Percentiles rank a stretch among this genome's conserved stretches.
phyloP scores from a whole-genome alignment of 1,140 invertebrate species.

The Neodiprion pinetum region DNA sequence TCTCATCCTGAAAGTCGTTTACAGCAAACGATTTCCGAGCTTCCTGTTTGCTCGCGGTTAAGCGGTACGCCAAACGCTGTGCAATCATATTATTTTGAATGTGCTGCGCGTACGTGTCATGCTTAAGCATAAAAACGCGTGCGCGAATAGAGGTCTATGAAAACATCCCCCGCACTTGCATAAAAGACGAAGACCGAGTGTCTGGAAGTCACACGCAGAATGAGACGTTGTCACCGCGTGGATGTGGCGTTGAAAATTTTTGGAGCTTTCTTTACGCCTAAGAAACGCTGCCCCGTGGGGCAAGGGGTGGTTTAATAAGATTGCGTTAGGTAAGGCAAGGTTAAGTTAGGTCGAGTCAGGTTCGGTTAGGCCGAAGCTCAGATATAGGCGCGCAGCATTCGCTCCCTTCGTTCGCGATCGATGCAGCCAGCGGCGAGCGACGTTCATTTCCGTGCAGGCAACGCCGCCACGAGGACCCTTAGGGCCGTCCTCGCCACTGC shows the following conservation, averaged over 20 bases:
- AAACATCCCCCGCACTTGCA: no score
- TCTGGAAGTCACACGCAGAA: background rate
- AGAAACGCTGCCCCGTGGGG: background rate
- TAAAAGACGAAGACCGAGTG: no score
- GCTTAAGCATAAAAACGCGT: no score
- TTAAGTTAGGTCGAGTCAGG: background rate
- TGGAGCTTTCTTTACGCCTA: background rate
- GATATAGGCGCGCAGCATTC: background rate
- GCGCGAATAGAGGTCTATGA: no score
- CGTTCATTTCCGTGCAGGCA: background rate
- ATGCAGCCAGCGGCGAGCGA: constrained; percentile 3
- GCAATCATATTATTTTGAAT: no score
- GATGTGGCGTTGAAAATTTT: background rate
- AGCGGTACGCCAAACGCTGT: background rate
- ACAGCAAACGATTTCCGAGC: background rate
- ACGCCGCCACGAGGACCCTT: constrained; percentile 1
- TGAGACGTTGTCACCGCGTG: background rate
- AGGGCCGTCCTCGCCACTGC: background rate
- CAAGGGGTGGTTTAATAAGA: background rate
- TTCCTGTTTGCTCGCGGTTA: background rate
- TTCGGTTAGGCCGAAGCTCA: background rate
- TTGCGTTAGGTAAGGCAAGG: background rate
- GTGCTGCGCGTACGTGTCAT: no score
- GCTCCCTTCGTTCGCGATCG: background rate
- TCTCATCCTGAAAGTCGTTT: background rate